These are phyloP conservation scores for Plectropomus leopardus DNA, from an alignment of 2,113 vertebrate species.

Conservation along the genomic window DNA sequence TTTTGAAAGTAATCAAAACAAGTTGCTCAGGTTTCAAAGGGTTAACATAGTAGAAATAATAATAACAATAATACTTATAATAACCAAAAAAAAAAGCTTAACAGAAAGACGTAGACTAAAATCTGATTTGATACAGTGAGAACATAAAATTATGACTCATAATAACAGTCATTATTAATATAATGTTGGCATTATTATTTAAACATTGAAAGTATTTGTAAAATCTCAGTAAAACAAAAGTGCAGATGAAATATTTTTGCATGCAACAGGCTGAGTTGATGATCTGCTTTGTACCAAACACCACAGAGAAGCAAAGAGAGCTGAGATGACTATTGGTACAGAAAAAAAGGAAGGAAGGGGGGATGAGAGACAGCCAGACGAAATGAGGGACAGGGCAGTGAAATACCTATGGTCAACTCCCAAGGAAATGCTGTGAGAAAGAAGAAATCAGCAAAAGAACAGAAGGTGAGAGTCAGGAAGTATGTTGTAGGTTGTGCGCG, in stretches of 20 bases:
- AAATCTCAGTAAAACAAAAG: slow-evolving; percentile 17
- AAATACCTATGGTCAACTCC: slow-evolving; percentile 95
- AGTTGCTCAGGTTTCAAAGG: no score
- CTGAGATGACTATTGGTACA: slow-evolving; percentile 63
- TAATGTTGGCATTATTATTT: not conserved
- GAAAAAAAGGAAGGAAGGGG: slow-evolving; percentile 29
- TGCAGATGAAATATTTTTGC: slow-evolving; percentile 23
- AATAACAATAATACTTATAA: no score
- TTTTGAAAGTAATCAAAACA: no score
- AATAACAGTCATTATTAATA: not conserved
- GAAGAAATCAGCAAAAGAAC: slow-evolving; percentile 78
- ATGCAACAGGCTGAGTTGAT: slow-evolving; percentile 71
- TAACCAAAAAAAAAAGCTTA: slow-evolving; percentile 16
- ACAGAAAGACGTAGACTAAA: slow-evolving; percentile 24
- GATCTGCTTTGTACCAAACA: slow-evolving; percentile 44
- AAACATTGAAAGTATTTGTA: slow-evolving; percentile 1
- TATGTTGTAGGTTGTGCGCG: slow-evolving; percentile 59
- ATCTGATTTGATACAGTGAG: not conserved
- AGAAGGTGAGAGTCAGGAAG: slow-evolving; percentile 85
- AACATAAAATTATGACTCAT: slow-evolving; percentile 12
- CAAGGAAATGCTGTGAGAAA: slow-evolving; percentile 89
- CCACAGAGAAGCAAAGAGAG: slow-evolving; percentile 52
- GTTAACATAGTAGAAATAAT: no score
- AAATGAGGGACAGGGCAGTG: slow-evolving; percentile 75
- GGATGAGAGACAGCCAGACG: slow-evolving; percentile 51